Base-by-base conservation (phyloP, 37 sponge, comb jelly and placozoan genomes). In the Sycon ciliatum region DNA sequence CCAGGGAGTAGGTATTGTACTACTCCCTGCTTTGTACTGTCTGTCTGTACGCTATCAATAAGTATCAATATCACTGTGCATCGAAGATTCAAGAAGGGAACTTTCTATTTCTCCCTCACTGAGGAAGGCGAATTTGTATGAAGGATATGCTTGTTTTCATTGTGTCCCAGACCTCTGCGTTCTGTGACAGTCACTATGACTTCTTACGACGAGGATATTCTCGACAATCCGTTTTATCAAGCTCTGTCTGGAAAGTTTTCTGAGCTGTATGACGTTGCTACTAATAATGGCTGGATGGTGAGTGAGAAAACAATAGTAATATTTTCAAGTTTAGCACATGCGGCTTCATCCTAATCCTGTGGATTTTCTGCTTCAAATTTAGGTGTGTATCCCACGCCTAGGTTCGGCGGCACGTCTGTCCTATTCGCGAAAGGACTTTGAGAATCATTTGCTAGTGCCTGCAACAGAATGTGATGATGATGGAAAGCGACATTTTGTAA, bases 191-290 rank as follows among this genome's bases (percentile, higher is more conserved):
- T n/a, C n/a, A n/a, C n/a, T n/a, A 67, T 68, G 71, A 39, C 63
- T 20, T 26, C 71, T 37, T 94, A 94, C 40, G 95, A 94, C 60
- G 95, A 94, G 58, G 90, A 94, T 63, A 68, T 94, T 11, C 85
- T 86, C 65, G 95, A 94, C 52, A 94, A 94, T 63, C 76, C 81
- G 4, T 94, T 94, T 83, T 94, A 86, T 39, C 80, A 86, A 56
- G 80, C 91, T 2, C 69, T 94, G 34, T 72, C 77, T 5, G 73
- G 68, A 2, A 89, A 81, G 62, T 65, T 71, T 62, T 68, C 71
- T 36, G 28, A 32, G 11, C 54, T 94, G 24, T 85, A 76, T 67
- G 64, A 65, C 3, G 60, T 72, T 36, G 88, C 86, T 9, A 82
- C 89, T 16, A 84, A 84, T 30, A 76, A 84, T 32, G 75, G 72